Conservation (phyloP, 1,140 invertebrate genomes). For the Psilanteris sp. region DNA sequence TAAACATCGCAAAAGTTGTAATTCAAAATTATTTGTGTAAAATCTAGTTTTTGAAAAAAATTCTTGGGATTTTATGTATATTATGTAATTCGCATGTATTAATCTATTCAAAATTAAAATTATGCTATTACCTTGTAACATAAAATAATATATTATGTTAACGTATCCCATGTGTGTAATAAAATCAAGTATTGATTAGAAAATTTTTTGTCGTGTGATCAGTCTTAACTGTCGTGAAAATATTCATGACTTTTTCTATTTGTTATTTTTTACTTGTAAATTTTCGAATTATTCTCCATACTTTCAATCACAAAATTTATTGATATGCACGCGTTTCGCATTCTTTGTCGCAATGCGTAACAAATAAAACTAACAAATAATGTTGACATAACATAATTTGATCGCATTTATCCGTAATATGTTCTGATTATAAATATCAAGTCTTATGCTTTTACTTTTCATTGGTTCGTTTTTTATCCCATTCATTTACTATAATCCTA, state of each 20-base stretch:
- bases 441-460: slow-evolving; percentile 6
- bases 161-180: slow-evolving; percentile 34
- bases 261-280: neutral
- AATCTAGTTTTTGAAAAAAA: too few species aligned
- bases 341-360: slow-evolving; percentile 38
- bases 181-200: slow-evolving; percentile 23
- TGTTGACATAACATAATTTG: slow-evolving; percentile 32
- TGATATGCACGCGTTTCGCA: slow-evolving; percentile 67
- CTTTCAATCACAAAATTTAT: slow-evolving; percentile 56
- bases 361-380: slow-evolving; percentile 46
- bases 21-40: slow-evolving; percentile 35
- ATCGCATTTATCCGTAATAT: slow-evolving; percentile 26
- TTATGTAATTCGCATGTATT: too few species aligned
- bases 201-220: slow-evolving; percentile 47
- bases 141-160: too few species aligned
- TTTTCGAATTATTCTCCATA: slow-evolving; percentile 49
- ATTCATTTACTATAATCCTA: too few species aligned
- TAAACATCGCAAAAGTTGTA: slow-evolving; percentile 26
- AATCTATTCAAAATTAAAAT: too few species aligned
- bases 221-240: slow-evolving; percentile 62
- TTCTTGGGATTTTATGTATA: too few species aligned
- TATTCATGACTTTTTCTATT: slow-evolving; percentile 22
- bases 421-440: too few species aligned
- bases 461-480: neutral
- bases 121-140: too few species aligned